Conservation (phyloP, 2,113 vertebrate species). For the Pseudorectes ferrugineus region DNA sequence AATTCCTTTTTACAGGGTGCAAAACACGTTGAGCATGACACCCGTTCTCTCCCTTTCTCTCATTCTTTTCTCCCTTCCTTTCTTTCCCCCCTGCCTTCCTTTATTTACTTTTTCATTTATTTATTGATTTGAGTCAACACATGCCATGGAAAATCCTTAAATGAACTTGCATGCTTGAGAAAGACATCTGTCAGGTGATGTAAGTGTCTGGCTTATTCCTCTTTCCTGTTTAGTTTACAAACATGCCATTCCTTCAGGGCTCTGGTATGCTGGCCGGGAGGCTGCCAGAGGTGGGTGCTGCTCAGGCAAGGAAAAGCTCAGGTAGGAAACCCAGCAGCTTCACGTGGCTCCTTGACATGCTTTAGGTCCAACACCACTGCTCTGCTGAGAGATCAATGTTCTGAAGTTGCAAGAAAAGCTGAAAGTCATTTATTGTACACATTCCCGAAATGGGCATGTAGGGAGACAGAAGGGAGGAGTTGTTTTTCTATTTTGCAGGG, state of each 20-base stretch:
- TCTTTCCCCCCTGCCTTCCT: not conserved
- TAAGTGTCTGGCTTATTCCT: conserved; percentile 59
- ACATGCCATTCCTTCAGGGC: conserved; percentile 52
- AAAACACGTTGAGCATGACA: conserved; percentile 68
- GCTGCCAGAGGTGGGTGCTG: not conserved
- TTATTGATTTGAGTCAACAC: conserved; percentile 42
- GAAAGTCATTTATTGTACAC: accelerated
- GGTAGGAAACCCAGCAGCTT: not conserved
- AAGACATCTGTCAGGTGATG: conserved; percentile 73
- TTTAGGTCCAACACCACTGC: not conserved
- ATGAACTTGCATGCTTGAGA: conserved; percentile 51
- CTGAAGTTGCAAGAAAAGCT: not conserved
- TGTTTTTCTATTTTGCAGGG: not conserved
- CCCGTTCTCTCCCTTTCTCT: conserved; percentile 53
- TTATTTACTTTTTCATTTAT: conserved; percentile 7
- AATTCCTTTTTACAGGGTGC: conserved; percentile 74
- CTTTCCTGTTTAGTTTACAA: conserved; percentile 70
- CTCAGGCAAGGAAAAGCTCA: not conserved
- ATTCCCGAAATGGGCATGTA: not conserved
- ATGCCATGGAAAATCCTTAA: conserved; percentile 52
- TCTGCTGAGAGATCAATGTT: not conserved
- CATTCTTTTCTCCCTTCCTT: conserved; percentile 39
- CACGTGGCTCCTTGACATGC: not conserved
- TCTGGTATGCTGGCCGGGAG: conserved; percentile 34
- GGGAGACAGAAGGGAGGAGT: not conserved